Evolutionary conservation across 2,797 vertebrate species (phyloP).

Genomic region (Acropternis orthonyx): DNA sequence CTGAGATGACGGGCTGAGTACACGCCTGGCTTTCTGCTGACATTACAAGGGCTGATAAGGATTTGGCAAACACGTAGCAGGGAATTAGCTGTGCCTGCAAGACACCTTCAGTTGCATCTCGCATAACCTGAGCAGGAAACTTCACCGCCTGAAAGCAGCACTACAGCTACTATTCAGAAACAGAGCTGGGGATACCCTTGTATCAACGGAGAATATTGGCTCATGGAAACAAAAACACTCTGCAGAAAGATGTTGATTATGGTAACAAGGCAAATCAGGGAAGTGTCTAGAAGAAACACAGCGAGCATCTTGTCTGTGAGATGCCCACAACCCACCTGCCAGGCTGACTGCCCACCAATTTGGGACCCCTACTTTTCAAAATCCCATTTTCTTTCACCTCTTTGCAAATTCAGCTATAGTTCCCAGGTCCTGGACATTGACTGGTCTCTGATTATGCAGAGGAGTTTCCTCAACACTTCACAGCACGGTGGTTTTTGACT

Average conservation of each 20-base stretch:
- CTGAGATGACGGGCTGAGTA: background rate
- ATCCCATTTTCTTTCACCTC: background rate
- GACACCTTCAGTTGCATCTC: background rate
- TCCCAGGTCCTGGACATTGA: background rate
- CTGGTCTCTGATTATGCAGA: background rate
- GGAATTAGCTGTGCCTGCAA: background rate
- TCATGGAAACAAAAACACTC: fast-evolving
- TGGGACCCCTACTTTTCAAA: background rate
- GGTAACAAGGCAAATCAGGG: background rate
- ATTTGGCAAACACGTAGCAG: background rate
- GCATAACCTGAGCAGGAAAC: background rate
- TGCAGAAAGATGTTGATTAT: background rate
- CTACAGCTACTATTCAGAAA: background rate
- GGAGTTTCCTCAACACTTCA: background rate
- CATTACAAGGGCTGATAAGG: background rate
- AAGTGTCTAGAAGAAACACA: fast-evolving
- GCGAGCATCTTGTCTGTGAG: fast-evolving
- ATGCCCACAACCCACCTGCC: background rate
- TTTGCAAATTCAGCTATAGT: background rate
- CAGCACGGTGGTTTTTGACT: background rate
- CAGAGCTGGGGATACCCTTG: background rate
- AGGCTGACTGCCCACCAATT: background rate
- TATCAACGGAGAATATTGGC: fast-evolving
- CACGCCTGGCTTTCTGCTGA: background rate
- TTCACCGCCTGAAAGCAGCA: background rate